Percentiles rank a stretch among this genome's conserved stretches.
Evolutionary conservation across 2,888 invertebrate genomes (phyloP).

Genomic region (Ormia ochracea): DNA sequence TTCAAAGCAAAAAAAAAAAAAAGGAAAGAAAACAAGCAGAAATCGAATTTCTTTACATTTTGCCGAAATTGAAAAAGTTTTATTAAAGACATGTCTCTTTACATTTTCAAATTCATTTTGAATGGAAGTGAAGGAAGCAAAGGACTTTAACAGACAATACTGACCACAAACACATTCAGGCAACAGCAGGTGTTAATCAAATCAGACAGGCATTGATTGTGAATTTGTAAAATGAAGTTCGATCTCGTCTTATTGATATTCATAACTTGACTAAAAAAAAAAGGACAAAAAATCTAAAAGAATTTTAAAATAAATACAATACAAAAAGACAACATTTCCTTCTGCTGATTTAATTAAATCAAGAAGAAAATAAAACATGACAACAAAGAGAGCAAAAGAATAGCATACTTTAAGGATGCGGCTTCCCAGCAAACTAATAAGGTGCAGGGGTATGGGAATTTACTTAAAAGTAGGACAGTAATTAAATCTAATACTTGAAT

Average conservation of each 20-base stretch:
- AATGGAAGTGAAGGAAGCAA: background rate
- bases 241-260: conserved; percentile 7
- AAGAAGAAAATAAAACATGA: background rate
- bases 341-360: too few species aligned
- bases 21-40: too few species aligned
- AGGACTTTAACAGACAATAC: background rate
- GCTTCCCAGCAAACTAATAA: too few species aligned
- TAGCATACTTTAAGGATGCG: too few species aligned
- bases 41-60: background rate
- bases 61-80: background rate
- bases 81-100: background rate
- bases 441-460: too few species aligned
- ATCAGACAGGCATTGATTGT: conserved; percentile 7
- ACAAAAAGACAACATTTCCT: too few species aligned
- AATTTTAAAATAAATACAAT: background rate
- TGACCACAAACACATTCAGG: conserved; percentile 11
- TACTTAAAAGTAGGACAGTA: too few species aligned
- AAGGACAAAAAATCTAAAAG: background rate
- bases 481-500: too few species aligned
- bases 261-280: conserved; percentile 11
- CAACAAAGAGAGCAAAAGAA: background rate
- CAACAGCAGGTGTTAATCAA: conserved; percentile 22
- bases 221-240: background rate
- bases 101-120: too few species aligned
- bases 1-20: too few species aligned